phyloP scores from a whole-genome alignment of 2,888 invertebrate genomes.

The Ormyrus pomaceus region DNA sequence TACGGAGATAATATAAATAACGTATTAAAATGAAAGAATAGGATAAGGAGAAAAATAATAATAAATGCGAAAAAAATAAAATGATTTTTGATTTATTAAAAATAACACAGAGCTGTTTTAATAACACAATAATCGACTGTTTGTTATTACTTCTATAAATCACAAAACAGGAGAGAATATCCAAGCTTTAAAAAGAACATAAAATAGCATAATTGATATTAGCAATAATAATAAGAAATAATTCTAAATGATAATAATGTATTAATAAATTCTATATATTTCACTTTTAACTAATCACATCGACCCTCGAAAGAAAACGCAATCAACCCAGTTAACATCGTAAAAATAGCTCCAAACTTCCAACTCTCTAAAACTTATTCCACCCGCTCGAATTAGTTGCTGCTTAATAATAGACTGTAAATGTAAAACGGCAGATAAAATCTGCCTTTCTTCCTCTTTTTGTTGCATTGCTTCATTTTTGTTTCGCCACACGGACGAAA shows the following conservation, averaged over 20 bases:
- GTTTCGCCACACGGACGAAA: neutral
- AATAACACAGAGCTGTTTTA: constrained; percentile 65
- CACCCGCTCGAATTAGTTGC: neutral
- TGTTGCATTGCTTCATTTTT: neutral
- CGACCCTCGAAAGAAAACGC: constrained; percentile 8
- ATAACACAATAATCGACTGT: constrained; percentile 65
- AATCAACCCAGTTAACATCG: neutral
- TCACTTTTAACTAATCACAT: constrained; percentile 31
- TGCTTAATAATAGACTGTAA: neutral
- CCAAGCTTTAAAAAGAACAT: neutral
- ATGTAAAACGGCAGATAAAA: neutral
- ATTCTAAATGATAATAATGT: neutral
- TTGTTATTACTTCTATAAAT: neutral
- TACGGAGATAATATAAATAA: too few relatives aligned
- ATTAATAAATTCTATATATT: neutral
- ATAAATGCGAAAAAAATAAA: constrained; percentile 60
- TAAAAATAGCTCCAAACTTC: neutral
- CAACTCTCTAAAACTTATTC: neutral
- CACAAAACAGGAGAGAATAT: constrained; percentile 6
- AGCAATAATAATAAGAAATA: constrained; percentile 22
- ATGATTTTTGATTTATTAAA: constrained; percentile 67
- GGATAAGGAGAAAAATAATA: constrained; percentile 50
- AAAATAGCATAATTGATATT: constrained; percentile 9
- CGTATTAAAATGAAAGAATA: constrained; percentile 10
- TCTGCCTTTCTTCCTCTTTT: neutral